Evolutionary conservation across 1,140 invertebrate genomes (phyloP).

Genomic region (Arion vulgaris): DNA sequence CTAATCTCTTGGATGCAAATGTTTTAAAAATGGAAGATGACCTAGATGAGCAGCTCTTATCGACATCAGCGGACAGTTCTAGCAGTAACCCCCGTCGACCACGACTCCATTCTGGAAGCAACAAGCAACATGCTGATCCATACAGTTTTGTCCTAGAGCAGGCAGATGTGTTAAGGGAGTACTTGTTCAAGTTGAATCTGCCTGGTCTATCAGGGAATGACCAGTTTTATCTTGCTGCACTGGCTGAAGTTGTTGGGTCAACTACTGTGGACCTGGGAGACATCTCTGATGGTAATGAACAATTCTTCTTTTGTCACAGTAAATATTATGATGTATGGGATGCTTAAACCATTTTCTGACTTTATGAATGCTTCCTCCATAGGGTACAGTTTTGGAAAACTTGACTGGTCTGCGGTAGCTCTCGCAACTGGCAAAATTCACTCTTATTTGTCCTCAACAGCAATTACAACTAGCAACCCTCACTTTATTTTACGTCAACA

Average conservation of each 20-base stretch:
- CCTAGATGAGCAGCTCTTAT: slow-evolving; percentile 72
- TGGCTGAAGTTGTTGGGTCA: slow-evolving; percentile 95
- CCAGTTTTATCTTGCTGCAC: slow-evolving; percentile 98
- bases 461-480: too few species aligned
- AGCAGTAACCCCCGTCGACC: slow-evolving; percentile 38
- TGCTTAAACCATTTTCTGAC: too few species aligned
- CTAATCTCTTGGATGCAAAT: slow-evolving; percentile 83
- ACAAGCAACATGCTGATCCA: slow-evolving; percentile 27
- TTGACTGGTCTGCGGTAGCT: too few species aligned
- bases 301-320: too few species aligned
- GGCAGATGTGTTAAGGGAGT: slow-evolving; percentile 80
- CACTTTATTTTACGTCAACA: too few species aligned
- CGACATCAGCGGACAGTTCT: slow-evolving; percentile 55
- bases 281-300: slow-evolving; percentile 39
- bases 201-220: slow-evolving; percentile 97
- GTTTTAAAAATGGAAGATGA: slow-evolving; percentile 58
- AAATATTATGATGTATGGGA: too few species aligned
- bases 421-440: too few species aligned
- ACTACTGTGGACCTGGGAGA: slow-evolving; percentile 70
- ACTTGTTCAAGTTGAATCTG: slow-evolving; percentile 95
- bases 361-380: too few species aligned
- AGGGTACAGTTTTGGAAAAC: too few species aligned
- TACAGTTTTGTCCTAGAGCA: slow-evolving; percentile 71
- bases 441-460: too few species aligned
- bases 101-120: slow-evolving; percentile 20